Conservation (phyloP, 2,113 vertebrate genomes). For the Dipodomys stephensi region DNA sequence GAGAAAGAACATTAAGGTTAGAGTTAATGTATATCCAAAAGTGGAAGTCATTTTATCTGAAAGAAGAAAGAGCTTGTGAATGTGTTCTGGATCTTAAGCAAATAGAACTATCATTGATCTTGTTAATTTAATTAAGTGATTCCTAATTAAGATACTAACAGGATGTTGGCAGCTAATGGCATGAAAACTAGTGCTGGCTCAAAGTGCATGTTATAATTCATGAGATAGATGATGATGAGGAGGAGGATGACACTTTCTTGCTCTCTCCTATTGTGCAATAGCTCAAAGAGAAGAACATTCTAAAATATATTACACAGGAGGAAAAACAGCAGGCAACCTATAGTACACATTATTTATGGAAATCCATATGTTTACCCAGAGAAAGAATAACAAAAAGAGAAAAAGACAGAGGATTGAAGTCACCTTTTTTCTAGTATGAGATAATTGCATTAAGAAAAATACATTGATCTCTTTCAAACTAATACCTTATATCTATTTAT, state of each 20-base stretch:
- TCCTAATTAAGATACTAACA: slow-evolving; percentile 62
- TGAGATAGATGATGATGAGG: not conserved
- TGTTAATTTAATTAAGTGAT: slow-evolving; percentile 74
- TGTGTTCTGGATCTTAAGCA: slow-evolving; percentile 54
- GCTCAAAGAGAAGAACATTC: not conserved
- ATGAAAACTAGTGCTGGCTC: slow-evolving; percentile 39
- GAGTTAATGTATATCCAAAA: slow-evolving; percentile 43
- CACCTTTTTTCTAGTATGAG: not conserved
- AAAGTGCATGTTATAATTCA: slow-evolving; percentile 9
- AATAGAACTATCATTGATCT: slow-evolving; percentile 54
- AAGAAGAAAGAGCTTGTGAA: not conserved
- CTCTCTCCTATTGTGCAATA: not conserved
- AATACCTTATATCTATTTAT: not conserved
- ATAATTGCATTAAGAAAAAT: not conserved
- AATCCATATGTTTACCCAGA: not conserved
- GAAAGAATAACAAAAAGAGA: not conserved
- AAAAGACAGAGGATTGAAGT: not conserved
- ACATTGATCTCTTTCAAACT: not conserved
- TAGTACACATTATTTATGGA: not conserved
- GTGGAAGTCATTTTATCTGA: slow-evolving; percentile 24
- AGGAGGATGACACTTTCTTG: not conserved
- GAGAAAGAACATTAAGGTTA: not conserved
- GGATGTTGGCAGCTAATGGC: slow-evolving; percentile 42
- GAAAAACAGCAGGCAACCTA: not conserved
- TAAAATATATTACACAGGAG: not conserved